These are phyloP conservation scores for Phenganax marumi DNA, from an alignment of 92 coral and sea anemone genomes.

Conservation along the genomic window DNA sequence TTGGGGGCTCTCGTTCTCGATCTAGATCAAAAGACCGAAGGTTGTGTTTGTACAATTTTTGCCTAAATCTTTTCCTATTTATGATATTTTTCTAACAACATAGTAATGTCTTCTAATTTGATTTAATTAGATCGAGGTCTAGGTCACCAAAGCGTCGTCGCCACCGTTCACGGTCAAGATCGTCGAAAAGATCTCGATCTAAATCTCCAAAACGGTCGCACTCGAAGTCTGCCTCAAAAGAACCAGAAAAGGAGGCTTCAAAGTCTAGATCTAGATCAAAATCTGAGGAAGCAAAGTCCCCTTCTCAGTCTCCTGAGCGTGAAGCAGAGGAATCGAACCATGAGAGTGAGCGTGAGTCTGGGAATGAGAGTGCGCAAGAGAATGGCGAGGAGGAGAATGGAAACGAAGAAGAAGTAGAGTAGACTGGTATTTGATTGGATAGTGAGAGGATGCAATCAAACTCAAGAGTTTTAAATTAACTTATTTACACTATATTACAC, in stretches of 20 bases:
- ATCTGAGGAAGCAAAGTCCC: conserved; percentile 61
- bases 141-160: conserved; percentile 90
- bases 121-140: conserved; percentile 49
- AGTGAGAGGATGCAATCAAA: too few relatives aligned
- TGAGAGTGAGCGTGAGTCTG: conserved; percentile 61
- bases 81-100: background rate
- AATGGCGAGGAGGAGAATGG: conserved; percentile 61
- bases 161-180: conserved; percentile 61
- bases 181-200: conserved; percentile 58
- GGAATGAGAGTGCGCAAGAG: conserved; percentile 43
- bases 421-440: background rate
- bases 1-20: conserved; percentile 63
- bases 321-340: conserved; percentile 64
- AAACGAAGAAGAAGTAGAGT: conserved; percentile 66
- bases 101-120: background rate
- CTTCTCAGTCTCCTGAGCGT: conserved; percentile 67
- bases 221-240: conserved; percentile 65
- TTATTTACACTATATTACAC: too few relatives aligned
- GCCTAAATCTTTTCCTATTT: too few relatives aligned
- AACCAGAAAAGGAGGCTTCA: conserved; percentile 57
- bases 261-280: conserved; percentile 65
- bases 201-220: conserved; percentile 58
- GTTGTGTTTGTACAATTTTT: background rate
- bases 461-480: too few relatives aligned
- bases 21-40: conserved; percentile 59